Evolutionary conservation across 2,113 vertebrate genomes (phyloP), one percentile per base, ranked within the genome.

Genomic region (Melierax canorus): DNA sequence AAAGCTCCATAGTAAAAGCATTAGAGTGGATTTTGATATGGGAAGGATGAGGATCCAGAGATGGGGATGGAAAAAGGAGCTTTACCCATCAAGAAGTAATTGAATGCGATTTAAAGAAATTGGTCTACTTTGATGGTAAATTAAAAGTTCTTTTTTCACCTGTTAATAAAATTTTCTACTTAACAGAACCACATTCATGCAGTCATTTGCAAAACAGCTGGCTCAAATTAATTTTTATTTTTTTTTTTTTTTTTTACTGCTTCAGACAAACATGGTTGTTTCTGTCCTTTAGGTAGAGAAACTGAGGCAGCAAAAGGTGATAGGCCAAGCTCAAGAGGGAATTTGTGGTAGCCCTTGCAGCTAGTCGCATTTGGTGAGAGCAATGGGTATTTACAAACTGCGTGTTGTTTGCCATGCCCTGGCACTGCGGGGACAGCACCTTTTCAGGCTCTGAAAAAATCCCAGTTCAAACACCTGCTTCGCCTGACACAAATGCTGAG

Each of bases 1-100:
- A 97, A 98, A 92, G 94, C 90, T 87, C 75, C 92, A 73, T 41
- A 94, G 91, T 86, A 82, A 95, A 94, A 94, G 83, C 96, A 76
- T 95, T 92, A 94, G 81, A 95, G 89, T 93, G 78, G 45, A 85
- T 87, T 95, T 91, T 97, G 85, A 95, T 96, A 92, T 67, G 46
- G 67, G 76, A 84, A 94, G 62, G 55, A 86, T 89, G 36, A 93
- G 32, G 29, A 94, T 79, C 13, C 59, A 76, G 82, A 87, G 62
- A 89, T 32, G 9, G 50, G 46, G 34, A 91, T 77, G 11, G 59
- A 86, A 91, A 96, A 79, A 64, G 71, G 46, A 92, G 62, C 58
- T 95, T 78, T 76, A 53, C 22, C 30, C 69, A 97, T 96, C 90
- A 71, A 73, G 88, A 88, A 56, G 62, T 94, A 94, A 81, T 71